A percentile compares a stretch with the other conserved stretches of the same genome.
phyloP scores from a whole-genome alignment of 1,140 invertebrate genomes.

The Brachystomella parvula region DNA sequence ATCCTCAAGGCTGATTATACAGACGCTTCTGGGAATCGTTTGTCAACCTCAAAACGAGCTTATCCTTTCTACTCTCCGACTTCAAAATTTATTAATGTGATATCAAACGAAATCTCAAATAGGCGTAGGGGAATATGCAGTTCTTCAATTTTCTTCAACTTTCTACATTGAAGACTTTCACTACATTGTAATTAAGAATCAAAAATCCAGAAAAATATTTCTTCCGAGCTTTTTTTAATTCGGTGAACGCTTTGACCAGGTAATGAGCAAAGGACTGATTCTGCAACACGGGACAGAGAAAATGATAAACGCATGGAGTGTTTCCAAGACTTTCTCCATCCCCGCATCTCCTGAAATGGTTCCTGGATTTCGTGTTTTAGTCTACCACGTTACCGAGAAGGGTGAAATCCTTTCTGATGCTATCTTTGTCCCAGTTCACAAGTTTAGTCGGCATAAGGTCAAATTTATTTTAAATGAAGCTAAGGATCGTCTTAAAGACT shows the following conservation, averaged over 20 bases:
- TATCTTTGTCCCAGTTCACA: constrained; percentile 51
- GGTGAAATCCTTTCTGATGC: constrained; percentile 51
- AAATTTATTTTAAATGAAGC: constrained; percentile 43
- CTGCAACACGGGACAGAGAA: constrained; percentile 42
- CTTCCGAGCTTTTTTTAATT: background rate
- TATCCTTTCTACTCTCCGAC: constrained; percentile 39
- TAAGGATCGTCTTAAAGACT: constrained; percentile 44
- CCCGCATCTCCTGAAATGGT: constrained; percentile 51
- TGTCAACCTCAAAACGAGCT: constrained; percentile 39
- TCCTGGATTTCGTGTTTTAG: constrained; percentile 52
- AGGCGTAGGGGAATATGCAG: constrained; percentile 45
- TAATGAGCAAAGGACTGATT: constrained; percentile 47
- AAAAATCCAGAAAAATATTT: too few species aligned
- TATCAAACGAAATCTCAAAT: constrained; percentile 39
- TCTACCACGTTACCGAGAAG: constrained; percentile 47
- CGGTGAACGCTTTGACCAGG: constrained; percentile 28
- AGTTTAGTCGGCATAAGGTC: constrained; percentile 46
- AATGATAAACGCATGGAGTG: constrained; percentile 35
- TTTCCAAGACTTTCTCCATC: constrained; percentile 45
- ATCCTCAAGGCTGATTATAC: constrained; percentile 41
- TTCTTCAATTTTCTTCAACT: constrained; percentile 47
- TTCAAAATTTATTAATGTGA: constrained; percentile 42
- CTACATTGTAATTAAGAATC: constrained; percentile 45
- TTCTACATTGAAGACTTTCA: constrained; percentile 45
- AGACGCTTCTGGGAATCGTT: constrained; percentile 39